phyloP scores from a whole-genome alignment of 2,888 invertebrate species.

The Drosophila prolongata region DNA sequence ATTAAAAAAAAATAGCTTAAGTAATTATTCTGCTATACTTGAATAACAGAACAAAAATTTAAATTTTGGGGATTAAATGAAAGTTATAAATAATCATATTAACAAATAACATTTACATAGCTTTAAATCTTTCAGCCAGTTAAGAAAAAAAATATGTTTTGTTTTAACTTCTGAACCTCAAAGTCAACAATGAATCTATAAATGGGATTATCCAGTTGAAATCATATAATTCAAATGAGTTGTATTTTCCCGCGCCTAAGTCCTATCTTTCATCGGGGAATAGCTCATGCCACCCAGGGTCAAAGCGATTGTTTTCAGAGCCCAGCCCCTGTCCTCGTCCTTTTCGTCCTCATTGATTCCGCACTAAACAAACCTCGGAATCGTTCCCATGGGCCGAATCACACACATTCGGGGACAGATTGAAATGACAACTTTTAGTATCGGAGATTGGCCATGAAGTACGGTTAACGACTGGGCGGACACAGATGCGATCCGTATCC shows the following conservation, averaged over 20 bases:
- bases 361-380: slow-evolving; percentile 60
- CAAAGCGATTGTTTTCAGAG: slow-evolving; percentile 2
- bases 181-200: not conserved
- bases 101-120: too few species aligned
- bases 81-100: too few species aligned
- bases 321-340: not conserved
- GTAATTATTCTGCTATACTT: too few species aligned
- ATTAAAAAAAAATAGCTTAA: too few species aligned
- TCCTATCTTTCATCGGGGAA: slow-evolving; percentile 1
- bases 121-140: too few species aligned
- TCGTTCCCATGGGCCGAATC: slow-evolving; percentile 57
- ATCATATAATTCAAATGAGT: not conserved
- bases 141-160: too few species aligned
- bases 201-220: not conserved
- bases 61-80: too few species aligned
- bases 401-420: slow-evolving; percentile 50
- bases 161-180: not conserved
- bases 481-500: slow-evolving; percentile 58
- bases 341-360: slow-evolving; percentile 20
- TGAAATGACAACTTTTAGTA: slow-evolving; percentile 61
- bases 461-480: slow-evolving; percentile 47
- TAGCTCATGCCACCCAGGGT: slow-evolving; percentile 7
- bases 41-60: too few species aligned
- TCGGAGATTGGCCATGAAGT: slow-evolving; percentile 60
- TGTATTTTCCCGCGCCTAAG: slow-evolving; percentile 8